These are phyloP conservation scores for Dasypolia templi DNA, from an alignment of 2,888 invertebrate genomes.

Conservation along the genomic window DNA sequence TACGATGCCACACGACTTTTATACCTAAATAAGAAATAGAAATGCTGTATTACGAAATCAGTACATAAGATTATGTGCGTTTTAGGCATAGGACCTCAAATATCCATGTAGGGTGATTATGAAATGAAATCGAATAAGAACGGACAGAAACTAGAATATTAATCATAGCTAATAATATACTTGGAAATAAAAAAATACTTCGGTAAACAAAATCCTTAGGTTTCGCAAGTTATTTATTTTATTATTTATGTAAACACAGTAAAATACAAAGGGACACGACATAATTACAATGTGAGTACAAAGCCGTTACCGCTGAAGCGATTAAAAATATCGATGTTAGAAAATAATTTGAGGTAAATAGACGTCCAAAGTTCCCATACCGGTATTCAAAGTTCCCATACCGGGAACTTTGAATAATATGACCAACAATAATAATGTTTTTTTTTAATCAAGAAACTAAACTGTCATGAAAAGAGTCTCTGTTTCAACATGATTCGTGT, in stretches of 20 bases:
- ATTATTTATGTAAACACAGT: too few species aligned
- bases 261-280: too few species aligned
- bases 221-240: too few species aligned
- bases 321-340: background rate
- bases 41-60: constrained; percentile 6
- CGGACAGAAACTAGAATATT: background rate
- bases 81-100: background rate
- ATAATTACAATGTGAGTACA: too few species aligned
- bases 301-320: too few species aligned
- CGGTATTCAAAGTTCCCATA: background rate
- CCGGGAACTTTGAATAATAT: too few species aligned
- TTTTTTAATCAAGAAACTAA: background rate
- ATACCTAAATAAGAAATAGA: background rate
- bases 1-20: background rate
- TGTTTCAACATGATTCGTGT: background rate
- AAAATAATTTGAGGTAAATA: background rate
- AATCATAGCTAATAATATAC: background rate
- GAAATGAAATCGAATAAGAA: background rate
- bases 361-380: background rate
- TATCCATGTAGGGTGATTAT: background rate
- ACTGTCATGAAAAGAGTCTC: background rate
- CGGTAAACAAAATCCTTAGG: background rate
- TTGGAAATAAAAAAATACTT: background rate
- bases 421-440: background rate
- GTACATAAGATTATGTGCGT: background rate